Percentiles rank a stretch among this genome's conserved stretches.
Evolutionary conservation across 2,888 invertebrate genomes (phyloP).

Genomic region (Pomacea canaliculata): DNA sequence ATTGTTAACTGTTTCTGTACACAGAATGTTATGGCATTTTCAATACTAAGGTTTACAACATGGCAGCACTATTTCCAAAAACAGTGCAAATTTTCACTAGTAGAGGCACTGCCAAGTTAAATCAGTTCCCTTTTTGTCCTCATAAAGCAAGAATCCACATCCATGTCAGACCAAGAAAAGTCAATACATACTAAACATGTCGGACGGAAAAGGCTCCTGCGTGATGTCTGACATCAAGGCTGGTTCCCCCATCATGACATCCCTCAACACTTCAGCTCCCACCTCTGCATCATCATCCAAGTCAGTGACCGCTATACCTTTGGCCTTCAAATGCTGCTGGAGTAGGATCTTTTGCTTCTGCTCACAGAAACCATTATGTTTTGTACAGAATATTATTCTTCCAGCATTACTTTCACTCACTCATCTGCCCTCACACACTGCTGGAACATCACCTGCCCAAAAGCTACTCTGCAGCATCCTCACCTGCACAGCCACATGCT

Average conservation of each 20-base stretch:
- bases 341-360: slow-evolving; percentile 27
- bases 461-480: not conserved
- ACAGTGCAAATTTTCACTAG: too few relatives aligned
- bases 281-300: slow-evolving; percentile 12
- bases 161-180: not conserved
- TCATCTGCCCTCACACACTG: not conserved
- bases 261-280: slow-evolving; percentile 3
- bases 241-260: slow-evolving; percentile 3
- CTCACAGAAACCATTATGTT: not conserved
- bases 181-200: slow-evolving; percentile 25
- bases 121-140: too few relatives aligned
- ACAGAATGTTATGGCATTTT: too few relatives aligned
- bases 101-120: too few relatives aligned
- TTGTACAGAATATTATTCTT: slow-evolving; percentile 5
- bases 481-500: slow-evolving; percentile 51
- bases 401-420: slow-evolving; percentile 8
- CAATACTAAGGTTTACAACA: too few relatives aligned
- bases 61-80: too few relatives aligned
- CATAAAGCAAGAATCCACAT: too few relatives aligned
- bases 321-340: slow-evolving; percentile 3
- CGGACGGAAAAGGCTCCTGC: slow-evolving; percentile 18
- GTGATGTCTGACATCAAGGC: slow-evolving; percentile 21
- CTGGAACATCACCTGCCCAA: too few relatives aligned
- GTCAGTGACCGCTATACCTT: not conserved
- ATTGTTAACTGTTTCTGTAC: too few relatives aligned